These are phyloP conservation scores for Tetrapedia diversipes DNA, from an alignment of 2,888 invertebrate genomes.

Conservation along the genomic window DNA sequence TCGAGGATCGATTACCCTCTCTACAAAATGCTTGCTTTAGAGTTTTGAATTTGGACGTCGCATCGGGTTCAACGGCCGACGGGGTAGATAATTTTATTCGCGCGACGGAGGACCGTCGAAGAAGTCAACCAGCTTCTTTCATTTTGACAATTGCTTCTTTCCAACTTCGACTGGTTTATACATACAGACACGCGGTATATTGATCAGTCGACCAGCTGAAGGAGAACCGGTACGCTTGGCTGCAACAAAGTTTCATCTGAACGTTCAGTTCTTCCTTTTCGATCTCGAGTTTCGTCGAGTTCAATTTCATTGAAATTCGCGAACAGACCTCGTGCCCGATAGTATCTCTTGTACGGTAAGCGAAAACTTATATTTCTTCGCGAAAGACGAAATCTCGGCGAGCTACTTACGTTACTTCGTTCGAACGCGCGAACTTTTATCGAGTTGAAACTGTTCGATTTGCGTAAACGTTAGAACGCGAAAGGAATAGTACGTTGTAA, in stretches of 20 bases:
- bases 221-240: not conserved
- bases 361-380: not conserved
- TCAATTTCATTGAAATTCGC: slow-evolving; percentile 30
- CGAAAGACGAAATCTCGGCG: not conserved
- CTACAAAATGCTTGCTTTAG: too few species aligned
- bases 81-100: not conserved
- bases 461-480: not conserved
- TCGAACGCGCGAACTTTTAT: not conserved
- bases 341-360: not conserved
- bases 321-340: not conserved
- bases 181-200: too few species aligned
- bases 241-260: not conserved
- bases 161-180: too few species aligned
- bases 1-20: too few species aligned
- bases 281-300: not conserved
- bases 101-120: not conserved
- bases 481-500: not conserved
- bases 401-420: not conserved
- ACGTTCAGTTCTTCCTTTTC: not conserved
- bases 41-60: too few species aligned
- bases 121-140: not conserved
- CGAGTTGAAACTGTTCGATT: slow-evolving; percentile 6
- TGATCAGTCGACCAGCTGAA: not conserved
- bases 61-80: not conserved
- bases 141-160: too few species aligned